These are phyloP conservation scores for Harpagifer antarcticus DNA, from an alignment of 2,797 vertebrate species.

Conservation along the genomic window DNA sequence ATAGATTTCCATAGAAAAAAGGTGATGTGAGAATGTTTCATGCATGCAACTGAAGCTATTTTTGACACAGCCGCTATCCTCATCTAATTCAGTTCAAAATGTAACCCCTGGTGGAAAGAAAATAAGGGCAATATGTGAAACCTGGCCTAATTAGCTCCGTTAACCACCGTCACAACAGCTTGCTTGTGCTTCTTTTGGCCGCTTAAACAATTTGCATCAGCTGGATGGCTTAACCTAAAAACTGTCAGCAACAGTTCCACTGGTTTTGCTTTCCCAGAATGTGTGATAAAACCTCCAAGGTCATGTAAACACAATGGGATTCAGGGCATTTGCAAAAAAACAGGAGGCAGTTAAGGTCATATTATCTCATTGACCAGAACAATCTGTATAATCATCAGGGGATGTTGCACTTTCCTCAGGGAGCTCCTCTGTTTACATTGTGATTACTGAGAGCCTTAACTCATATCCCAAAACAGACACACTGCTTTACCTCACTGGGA, in stretches of 20 bases:
- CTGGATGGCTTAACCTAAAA: background rate
- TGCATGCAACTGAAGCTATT: conserved; percentile 10
- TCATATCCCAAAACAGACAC: background rate
- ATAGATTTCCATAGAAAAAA: conserved; percentile 61
- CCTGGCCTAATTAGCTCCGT: conserved; percentile 19
- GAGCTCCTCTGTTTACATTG: conserved; percentile 1
- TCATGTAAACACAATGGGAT: conserved; percentile 11
- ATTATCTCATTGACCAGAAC: background rate
- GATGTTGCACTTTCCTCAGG: background rate
- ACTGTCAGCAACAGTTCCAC: conserved; percentile 1
- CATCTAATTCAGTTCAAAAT: background rate
- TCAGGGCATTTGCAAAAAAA: background rate
- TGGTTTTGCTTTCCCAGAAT: conserved; percentile 5
- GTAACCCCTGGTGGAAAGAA: background rate
- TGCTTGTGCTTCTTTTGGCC: background rate
- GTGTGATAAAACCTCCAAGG: conserved; percentile 7
- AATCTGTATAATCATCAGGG: background rate
- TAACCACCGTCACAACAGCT: background rate
- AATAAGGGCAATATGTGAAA: background rate
- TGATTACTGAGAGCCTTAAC: background rate
- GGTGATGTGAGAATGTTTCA: conserved; percentile 34
- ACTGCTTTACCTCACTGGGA: background rate
- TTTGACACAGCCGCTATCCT: background rate
- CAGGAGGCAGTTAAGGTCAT: background rate
- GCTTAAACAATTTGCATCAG: conserved; percentile 10